phyloP scores from a whole-genome alignment of 2,888 invertebrate species.

The Hirtodrosophila trivittata region DNA sequence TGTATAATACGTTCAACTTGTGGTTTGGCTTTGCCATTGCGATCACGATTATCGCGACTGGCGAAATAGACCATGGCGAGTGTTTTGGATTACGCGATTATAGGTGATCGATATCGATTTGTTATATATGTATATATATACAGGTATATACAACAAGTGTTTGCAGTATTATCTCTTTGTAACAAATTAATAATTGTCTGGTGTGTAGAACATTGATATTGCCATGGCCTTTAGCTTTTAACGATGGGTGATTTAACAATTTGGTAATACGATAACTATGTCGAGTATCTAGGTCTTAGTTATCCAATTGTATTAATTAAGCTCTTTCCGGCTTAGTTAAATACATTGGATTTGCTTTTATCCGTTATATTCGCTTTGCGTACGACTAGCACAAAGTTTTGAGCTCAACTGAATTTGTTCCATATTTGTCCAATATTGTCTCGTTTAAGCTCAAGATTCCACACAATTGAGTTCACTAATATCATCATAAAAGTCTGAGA shows the following conservation, averaged over 20 bases:
- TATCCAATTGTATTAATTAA: constrained; percentile 47
- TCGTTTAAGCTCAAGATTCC: constrained; percentile 62
- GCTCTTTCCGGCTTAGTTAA: constrained; percentile 40
- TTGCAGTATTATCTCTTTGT: neutral
- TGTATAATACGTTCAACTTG: constrained; percentile 80
- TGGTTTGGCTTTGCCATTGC: constrained; percentile 56
- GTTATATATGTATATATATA: neutral
- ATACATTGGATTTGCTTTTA: too few species aligned
- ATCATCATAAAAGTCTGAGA: constrained; percentile 36
- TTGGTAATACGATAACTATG: neutral
- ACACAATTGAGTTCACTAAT: constrained; percentile 63
- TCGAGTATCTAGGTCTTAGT: constrained; percentile 21
- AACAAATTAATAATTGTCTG: constrained; percentile 25
- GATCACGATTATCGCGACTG: constrained; percentile 69
- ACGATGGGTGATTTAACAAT: constrained; percentile 1
- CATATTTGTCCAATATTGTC: constrained; percentile 40
- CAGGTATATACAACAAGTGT: too few species aligned
- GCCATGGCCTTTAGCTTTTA: constrained; percentile 27
- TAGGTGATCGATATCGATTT: constrained; percentile 24
- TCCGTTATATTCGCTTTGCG: constrained; percentile 35
- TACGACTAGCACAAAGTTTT: constrained; percentile 61
- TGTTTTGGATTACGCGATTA: constrained; percentile 8
- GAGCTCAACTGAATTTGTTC: constrained; percentile 61
- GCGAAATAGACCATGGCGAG: constrained; percentile 67
- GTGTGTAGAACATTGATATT: constrained; percentile 6